Percentiles rank a stretch among this genome's conserved stretches.
phyloP scores from a whole-genome alignment of 2,888 invertebrate genomes.

The Pandemis cinnamomeana region DNA sequence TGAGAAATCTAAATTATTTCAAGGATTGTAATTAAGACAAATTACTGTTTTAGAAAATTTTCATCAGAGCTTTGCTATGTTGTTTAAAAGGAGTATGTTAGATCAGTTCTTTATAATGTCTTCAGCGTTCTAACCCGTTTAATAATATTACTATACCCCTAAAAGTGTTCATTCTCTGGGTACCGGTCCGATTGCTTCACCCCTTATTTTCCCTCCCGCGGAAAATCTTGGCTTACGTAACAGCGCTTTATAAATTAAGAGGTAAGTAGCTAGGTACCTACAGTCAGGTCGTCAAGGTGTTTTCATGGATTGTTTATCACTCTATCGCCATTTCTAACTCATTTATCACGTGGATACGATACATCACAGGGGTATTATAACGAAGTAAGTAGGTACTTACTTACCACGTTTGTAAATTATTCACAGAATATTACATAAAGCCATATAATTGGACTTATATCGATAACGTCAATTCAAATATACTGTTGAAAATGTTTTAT shows the following conservation, averaged over 20 bases:
- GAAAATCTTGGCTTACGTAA: slow-evolving; percentile 31
- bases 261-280: neutral
- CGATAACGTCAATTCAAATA: too few species aligned
- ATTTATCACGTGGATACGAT: slow-evolving; percentile 17
- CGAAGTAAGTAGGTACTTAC: too few species aligned
- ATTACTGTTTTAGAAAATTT: neutral
- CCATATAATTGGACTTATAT: too few species aligned
- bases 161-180: neutral
- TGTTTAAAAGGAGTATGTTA: neutral
- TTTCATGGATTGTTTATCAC: slow-evolving; percentile 17
- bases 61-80: neutral
- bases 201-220: neutral
- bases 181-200: neutral
- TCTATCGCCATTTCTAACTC: slow-evolving; percentile 7
- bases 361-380: slow-evolving; percentile 2
- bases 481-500: too few species aligned
- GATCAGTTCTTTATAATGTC: neutral
- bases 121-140: neutral
- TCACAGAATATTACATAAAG: too few species aligned
- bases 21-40: too few species aligned
- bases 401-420: too few species aligned
- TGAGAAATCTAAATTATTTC: neutral
- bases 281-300: slow-evolving; percentile 2
- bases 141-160: neutral
- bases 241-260: slow-evolving; percentile 5